Evolutionary conservation across 2,888 invertebrate species (phyloP).

Genomic region (Thalpophila matura): DNA sequence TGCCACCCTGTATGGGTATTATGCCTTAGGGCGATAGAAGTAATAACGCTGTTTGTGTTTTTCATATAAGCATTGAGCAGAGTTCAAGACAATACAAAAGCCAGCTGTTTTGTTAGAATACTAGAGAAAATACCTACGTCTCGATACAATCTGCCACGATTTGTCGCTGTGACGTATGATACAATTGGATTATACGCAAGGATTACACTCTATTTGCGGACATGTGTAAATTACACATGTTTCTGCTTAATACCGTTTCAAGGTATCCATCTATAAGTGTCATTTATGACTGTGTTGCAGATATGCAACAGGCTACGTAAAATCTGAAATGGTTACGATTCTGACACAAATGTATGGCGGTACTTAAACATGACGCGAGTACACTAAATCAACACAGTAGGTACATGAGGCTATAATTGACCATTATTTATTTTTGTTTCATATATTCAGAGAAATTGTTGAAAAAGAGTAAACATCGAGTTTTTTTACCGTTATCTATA

Average conservation of each 20-base stretch:
- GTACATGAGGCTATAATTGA: too few relatives aligned
- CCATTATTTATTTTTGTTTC: too few relatives aligned
- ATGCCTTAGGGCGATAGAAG: not conserved
- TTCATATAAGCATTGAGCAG: not conserved
- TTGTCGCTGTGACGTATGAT: constrained; percentile 1
- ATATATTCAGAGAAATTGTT: too few relatives aligned
- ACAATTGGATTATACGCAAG: constrained; percentile 41
- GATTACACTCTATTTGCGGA: constrained; percentile 4
- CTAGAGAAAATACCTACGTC: constrained; percentile 7
- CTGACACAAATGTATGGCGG: too few relatives aligned
- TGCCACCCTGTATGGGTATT: too few relatives aligned
- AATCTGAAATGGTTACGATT: too few relatives aligned
- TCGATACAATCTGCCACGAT: constrained; percentile 1
- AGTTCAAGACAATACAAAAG: constrained; percentile 12
- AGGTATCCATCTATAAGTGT: not conserved
- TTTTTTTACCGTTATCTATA: too few relatives aligned
- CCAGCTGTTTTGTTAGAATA: not conserved
- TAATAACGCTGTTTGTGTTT: not conserved
- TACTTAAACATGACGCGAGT: too few relatives aligned
- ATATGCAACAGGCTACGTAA: too few relatives aligned
- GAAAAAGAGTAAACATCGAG: too few relatives aligned
- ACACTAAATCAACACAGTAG: too few relatives aligned
- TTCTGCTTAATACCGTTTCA: constrained; percentile 6
- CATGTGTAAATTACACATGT: constrained; percentile 43
- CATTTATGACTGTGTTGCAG: not conserved